Base-by-base conservation (phyloP, 2,888 invertebrate genomes). In the Halictus ligatus region DNA sequence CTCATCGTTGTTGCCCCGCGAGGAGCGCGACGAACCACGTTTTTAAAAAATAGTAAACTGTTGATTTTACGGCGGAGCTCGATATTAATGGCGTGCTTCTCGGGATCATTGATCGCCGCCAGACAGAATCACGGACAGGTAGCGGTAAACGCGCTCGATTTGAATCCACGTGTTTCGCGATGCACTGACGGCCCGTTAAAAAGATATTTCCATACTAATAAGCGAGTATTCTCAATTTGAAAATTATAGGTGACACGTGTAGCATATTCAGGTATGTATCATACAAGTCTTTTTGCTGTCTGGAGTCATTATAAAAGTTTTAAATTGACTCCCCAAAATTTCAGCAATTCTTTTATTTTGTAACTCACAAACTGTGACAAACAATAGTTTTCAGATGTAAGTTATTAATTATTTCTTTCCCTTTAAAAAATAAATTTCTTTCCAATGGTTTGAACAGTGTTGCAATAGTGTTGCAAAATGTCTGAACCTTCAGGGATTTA, bases 61-160 rank as follows among this genome's bases (percentile, higher is more conserved):
- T 60, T 43, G 78, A 78, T 78, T 78, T 78, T 35, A 74, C 73
- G 54, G 82, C 58, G 71, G 46, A 75, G 50, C 48, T 78, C 74
- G 72, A 84, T 82, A 50, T 82, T 78, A 78, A 78, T 82, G 75
- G 78, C 74, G 82, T 69, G 74, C 54, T 15, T 35, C 54, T 12
- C 50, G 67, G 77, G 76, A 84, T 77, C 84, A 81, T 81, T 81
- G 81, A 83, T 83, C 81, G 81, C 8, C 18, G n/a, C 5, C 35
- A 48, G 1, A n/a, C 29, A 73, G 81, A 76, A 76, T 76, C 83
- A 35, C 25, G 71, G 29, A 12, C 69, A 67, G 29, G 54, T 73
- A 35, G 58, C 3, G 29, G 2, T 18, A 48, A 60, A 25, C 73
- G 84, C 84, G 82, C 69, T 69, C 12, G 29, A 71, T 84, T 84